Base-by-base conservation (phyloP, 1,140 invertebrate genomes). In the Rhizoglyphus robini region DNA sequence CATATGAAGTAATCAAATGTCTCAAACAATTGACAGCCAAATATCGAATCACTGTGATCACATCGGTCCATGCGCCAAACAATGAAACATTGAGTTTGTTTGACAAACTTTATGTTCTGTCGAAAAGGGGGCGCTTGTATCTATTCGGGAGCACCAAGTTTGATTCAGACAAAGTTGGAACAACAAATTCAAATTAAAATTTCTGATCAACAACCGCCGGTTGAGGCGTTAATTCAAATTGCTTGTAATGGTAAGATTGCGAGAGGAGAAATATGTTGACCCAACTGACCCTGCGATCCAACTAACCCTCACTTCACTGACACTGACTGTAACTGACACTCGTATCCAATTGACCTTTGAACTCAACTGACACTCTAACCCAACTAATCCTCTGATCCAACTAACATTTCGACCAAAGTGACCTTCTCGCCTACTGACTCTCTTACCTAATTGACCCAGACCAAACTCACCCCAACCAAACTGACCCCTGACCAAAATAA, bases 81-180 rank as follows among this genome's bases (percentile, higher is more conserved):
- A 60, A 31, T 46, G 71, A 59, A 49, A 66, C 36, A 34, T 59
- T 67, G 64, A 61, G n/a, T 46, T 51, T 62, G 36, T 69, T 63
- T 63, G 32, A 63, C 57, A 36, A 65, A 59, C 38, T 70, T 34
- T 59, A 66, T 51, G 63, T 61, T 31, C 48, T 65, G 34, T 65
- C 70, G 46, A 34, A n/a, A 59, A 36, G 32, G 68, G 54, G 65
- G 69, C 48, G 38, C 73, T 68, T 38, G 72, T 70, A 69, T 75
- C 69, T 32, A 73, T 69, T 31, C 73, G 70, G 62, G 73, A 69
- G 32, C 71, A 69, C 63, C 68, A 47, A 25, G 18, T 29, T 67
- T 62, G 51, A 65, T 70, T 51, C 8, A 4, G 23, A 15, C 3
- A 49, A 49, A 47, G n/a, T 8, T 34, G n/a, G 23, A 49, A 47